phyloP scores from a whole-genome alignment of 92 coral and sea anemone genomes.

The Epizoanthus scotinus region DNA sequence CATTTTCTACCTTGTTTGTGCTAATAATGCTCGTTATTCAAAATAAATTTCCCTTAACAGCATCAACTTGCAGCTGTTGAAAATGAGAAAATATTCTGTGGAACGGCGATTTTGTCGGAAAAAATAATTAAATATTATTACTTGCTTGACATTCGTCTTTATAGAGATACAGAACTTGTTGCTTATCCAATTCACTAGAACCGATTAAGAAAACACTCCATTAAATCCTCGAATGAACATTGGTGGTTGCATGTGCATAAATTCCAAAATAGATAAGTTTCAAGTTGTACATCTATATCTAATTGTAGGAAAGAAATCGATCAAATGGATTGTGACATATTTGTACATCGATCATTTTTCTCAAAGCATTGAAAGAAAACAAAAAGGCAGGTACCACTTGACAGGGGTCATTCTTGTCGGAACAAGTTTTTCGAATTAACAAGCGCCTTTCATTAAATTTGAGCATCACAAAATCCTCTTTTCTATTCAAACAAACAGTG shows the following conservation, averaged over 20 bases:
- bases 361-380: not conserved
- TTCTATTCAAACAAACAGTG: not conserved
- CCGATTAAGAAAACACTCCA: not conserved
- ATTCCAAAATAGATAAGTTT: not conserved
- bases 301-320: too few species aligned
- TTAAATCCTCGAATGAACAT: not conserved
- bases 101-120: not conserved
- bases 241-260: not conserved
- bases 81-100: not conserved
- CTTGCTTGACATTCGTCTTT: not conserved
- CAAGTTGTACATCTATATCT: not conserved
- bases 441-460: not conserved
- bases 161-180: not conserved
- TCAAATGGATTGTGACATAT: not conserved
- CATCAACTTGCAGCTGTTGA: not conserved
- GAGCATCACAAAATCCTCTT: not conserved
- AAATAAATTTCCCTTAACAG: not conserved
- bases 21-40: not conserved
- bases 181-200: not conserved
- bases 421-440: conserved; percentile 10
- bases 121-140: not conserved
- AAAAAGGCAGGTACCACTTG: not conserved
- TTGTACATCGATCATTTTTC: not conserved
- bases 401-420: conserved; percentile 11
- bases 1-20: not conserved